Evolutionary conservation across 1,140 invertebrate species (phyloP).

Genomic region (Ceratina calcarata): DNA sequence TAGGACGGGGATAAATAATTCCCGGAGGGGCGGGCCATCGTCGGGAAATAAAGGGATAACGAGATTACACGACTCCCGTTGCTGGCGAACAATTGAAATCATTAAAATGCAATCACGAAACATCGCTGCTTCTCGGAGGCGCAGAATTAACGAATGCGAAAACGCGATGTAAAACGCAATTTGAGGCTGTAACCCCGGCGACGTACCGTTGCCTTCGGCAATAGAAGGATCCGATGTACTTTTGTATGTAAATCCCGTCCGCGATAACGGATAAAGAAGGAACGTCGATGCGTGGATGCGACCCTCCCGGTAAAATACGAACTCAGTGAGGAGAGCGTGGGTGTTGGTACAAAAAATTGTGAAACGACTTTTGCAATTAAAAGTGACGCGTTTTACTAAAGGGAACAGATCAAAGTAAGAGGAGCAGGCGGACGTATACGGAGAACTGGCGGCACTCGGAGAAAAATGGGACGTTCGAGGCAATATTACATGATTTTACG

Average conservation of each 20-base stretch:
- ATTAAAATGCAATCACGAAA: background rate
- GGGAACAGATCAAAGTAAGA: too few relatives aligned
- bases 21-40: background rate
- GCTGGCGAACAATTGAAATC: background rate
- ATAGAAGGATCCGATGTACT: background rate
- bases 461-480: constrained; percentile 48
- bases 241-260: too few relatives aligned
- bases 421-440: background rate
- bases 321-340: background rate
- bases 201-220: background rate
- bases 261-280: too few relatives aligned
- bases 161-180: background rate
- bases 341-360: background rate
- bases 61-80: background rate
- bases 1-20: background rate
- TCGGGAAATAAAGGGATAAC: background rate
- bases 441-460: background rate
- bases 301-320: too few relatives aligned
- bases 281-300: background rate
- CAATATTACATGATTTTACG: constrained; percentile 48
- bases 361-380: background rate
- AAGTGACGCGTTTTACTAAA: background rate
- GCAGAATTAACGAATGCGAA: background rate
- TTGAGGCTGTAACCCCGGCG: background rate
- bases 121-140: background rate